Base-by-base conservation (phyloP, 2,113 vertebrate species). In the Elephantulus edwardii region DNA sequence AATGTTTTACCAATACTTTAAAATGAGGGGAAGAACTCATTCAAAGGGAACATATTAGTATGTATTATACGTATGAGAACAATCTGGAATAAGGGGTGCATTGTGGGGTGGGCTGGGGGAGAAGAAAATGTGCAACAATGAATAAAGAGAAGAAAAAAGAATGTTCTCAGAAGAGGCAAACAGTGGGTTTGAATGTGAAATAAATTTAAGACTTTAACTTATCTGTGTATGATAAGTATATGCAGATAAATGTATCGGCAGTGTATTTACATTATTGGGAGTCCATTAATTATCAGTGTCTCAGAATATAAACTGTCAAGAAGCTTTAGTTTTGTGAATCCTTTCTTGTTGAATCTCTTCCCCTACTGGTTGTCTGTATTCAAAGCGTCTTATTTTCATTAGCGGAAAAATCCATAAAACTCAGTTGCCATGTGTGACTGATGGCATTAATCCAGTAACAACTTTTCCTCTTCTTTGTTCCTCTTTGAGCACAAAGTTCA, bases 281-380 rank as follows among this genome's bases (percentile, higher is more conserved):
- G 20, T 77, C 28, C 20, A 10, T 22, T 56, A 62, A 93, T 33
- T 56, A 78, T 24, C 80, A 79, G 10, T 71, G 19, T 48, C 82
- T 19, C 40, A 58, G 26, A 24, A 35, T 68, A n/a, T 44, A 84
- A 83, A 33, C 5, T 71, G 42, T 42, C 50, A 74, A 24, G 11
- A 91, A 86, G 81, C 56, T 91, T 77, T 81, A 83, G 75, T 77
- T 91, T 19, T 71, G 3, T 70, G 78, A 89, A n/a, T 24, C 33
- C 24, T 87, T 58, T 46, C 24, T 26, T 90, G 12, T 68, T 77
- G 26, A 81, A 33, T 77, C 5, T 60, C 78, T 87, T 81, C 78
- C 6, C 14, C 35, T 85, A 20, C 46, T 46, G 10, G 52, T 82
- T 84, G 44, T 70, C 14, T 40, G 33, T 33, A 71, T 60, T 54